Base-by-base conservation (phyloP, 2,113 vertebrate genomes). In the Microtus oregoni region DNA sequence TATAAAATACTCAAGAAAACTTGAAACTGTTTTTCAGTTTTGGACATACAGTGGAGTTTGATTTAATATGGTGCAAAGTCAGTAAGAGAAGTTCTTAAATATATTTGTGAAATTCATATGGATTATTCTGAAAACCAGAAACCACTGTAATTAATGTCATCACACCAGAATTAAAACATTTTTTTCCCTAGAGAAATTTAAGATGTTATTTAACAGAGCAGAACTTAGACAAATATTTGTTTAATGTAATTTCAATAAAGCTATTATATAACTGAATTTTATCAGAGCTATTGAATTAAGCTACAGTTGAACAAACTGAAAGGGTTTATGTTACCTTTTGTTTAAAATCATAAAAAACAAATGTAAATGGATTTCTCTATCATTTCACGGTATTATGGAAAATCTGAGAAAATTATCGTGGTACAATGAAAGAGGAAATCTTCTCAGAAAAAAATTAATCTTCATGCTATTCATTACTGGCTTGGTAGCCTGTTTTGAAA, bases 221-320 rank as follows among this genome's bases (percentile, higher is more conserved):
- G 58, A 72, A 73, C 28, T 95, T 89, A 9, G 81, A 95, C 90
- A 96, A 88, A 94, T 58, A 82, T 70, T 92, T 97, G 79, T 96
- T 97, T 96, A 97, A 98, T 97, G 97, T 97, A 94, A 61, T 95
- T 97, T 97, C 91, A 97, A 89, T 98, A 97, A 97, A 93, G 76
- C 38, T 92, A 92, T 81, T 97, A 89, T 95, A 90, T 97, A 97
- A 97, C 97, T 98, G 96, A 94, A 97, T 96, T 92, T 90, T 52
- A 93, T 52, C 77, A 96, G 70, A 98, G 95, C 22, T 90, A 92
- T 50, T 94, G 76, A 86, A 92, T 97, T 94, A 63, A 89, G 73
- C 67, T 41, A 79, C 83, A 94, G 76, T 26, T 97, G 96, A 95
- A 96, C 86, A 93, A 13, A 93, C 19, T 61, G 55, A 97, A 44